Percentiles rank a stretch among this genome's conserved stretches.
These are phyloP conservation scores for Anticlea derivata DNA, from an alignment of 2,888 invertebrate genomes.

Conservation along the genomic window DNA sequence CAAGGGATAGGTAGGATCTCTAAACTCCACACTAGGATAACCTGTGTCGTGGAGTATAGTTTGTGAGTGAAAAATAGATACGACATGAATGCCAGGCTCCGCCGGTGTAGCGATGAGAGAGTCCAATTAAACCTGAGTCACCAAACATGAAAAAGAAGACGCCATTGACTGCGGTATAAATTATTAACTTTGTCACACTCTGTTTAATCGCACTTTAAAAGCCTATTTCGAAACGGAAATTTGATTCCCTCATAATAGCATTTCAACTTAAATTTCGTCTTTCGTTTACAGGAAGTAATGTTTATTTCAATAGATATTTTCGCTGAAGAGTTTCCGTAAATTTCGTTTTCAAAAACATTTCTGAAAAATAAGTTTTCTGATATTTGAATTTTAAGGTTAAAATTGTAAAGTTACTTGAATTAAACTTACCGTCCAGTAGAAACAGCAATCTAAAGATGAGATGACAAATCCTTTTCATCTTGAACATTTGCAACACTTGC, in stretches of 20 bases:
- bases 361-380: too few species aligned
- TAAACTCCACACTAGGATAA: too few species aligned
- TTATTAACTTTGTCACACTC: constrained; percentile 9
- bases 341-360: background rate
- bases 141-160: background rate
- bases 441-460: constrained; percentile 72
- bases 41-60: too few species aligned
- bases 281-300: background rate
- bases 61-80: too few species aligned
- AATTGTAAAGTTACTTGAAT: background rate
- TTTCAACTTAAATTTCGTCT: constrained; percentile 11
- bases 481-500: constrained; percentile 53
- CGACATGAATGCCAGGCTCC: too few species aligned
- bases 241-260: constrained; percentile 25
- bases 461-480: constrained; percentile 77
- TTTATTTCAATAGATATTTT: background rate
- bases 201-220: constrained; percentile 22
- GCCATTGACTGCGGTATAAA: background rate
- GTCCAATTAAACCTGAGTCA: too few species aligned
- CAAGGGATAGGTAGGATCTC: too few species aligned
- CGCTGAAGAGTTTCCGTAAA: background rate
- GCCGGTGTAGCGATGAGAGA: too few species aligned
- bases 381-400: too few species aligned
- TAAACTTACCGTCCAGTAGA: constrained; percentile 68
- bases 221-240: constrained; percentile 29